Conservation (phyloP, 2,888 invertebrate species). For the Dichetophora obliterata region DNA sequence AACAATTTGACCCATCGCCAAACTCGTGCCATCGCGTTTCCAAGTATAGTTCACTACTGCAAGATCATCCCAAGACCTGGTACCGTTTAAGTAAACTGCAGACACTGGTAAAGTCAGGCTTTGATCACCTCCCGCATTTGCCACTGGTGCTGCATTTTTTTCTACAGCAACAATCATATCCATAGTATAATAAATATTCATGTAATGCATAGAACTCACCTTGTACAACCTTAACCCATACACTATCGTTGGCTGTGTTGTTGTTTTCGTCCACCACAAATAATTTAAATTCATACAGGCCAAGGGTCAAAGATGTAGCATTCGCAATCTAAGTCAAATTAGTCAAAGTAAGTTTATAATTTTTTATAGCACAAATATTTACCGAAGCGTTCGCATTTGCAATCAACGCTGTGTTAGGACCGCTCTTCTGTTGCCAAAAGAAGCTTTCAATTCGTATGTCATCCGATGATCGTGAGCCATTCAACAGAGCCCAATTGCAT, state of each 20-base stretch:
- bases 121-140: conserved; percentile 89
- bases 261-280: conserved; percentile 88
- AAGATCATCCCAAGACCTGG: conserved; percentile 88
- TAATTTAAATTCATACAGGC: conserved; percentile 84
- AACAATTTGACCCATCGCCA: conserved; percentile 88
- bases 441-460: conserved; percentile 86
- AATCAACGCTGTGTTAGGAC: conserved; percentile 75
- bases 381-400: conserved; percentile 74
- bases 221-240: conserved; percentile 85
- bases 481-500: conserved; percentile 82
- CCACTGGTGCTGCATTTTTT: conserved; percentile 89
- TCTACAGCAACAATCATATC: conserved; percentile 71
- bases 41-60: conserved; percentile 87
- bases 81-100: conserved; percentile 86
- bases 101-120: conserved; percentile 81
- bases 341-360: background rate
- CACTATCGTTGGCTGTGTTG: conserved; percentile 81
- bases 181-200: background rate
- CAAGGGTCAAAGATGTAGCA: conserved; percentile 85
- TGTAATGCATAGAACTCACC: conserved; percentile 72
- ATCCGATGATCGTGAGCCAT: conserved; percentile 85
- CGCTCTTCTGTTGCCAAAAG: conserved; percentile 85
- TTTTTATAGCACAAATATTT: conserved; percentile 22
- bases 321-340: conserved; percentile 74
- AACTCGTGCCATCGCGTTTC: conserved; percentile 81